These are phyloP conservation scores for Labrus mixtus DNA, from an alignment of 2,113 vertebrate genomes.

Conservation along the genomic window DNA sequence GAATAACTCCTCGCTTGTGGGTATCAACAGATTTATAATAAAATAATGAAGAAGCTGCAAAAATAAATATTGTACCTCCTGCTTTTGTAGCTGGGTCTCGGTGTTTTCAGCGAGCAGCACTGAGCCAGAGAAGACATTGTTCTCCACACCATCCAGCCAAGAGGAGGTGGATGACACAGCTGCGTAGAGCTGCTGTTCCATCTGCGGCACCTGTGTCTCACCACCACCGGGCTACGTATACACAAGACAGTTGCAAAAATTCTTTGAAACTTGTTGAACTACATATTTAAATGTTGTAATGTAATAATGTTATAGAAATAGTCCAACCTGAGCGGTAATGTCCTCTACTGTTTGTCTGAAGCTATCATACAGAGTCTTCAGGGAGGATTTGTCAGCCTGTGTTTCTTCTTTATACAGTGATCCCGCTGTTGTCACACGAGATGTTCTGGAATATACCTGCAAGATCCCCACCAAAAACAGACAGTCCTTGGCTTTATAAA, in stretches of 20 bases:
- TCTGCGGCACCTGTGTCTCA: slow-evolving; percentile 75
- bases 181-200: slow-evolving; percentile 90
- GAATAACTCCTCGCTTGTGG: neutral
- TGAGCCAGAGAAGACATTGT: slow-evolving; percentile 85
- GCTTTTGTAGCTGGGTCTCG: slow-evolving; percentile 86
- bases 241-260: neutral
- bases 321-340: slow-evolving; percentile 82
- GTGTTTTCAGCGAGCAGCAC: slow-evolving; percentile 86
- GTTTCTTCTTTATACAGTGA: slow-evolving; percentile 85
- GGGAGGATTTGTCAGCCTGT: slow-evolving; percentile 81
- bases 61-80: slow-evolving; percentile 83
- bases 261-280: fast-evolving
- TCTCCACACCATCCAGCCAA: slow-evolving; percentile 92
- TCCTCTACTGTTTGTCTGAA: slow-evolving; percentile 89
- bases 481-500: too few species aligned
- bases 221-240: slow-evolving; percentile 69
- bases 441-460: slow-evolving; percentile 88
- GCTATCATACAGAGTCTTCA: slow-evolving; percentile 85
- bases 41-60: neutral
- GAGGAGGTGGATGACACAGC: slow-evolving; percentile 87
- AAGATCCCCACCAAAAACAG: neutral
- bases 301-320: neutral
- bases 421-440: slow-evolving; percentile 83
- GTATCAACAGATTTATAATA: neutral
- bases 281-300: neutral